phyloP scores from a whole-genome alignment of 2,797 vertebrate genomes.

The Chaetophractus vellerosus region DNA sequence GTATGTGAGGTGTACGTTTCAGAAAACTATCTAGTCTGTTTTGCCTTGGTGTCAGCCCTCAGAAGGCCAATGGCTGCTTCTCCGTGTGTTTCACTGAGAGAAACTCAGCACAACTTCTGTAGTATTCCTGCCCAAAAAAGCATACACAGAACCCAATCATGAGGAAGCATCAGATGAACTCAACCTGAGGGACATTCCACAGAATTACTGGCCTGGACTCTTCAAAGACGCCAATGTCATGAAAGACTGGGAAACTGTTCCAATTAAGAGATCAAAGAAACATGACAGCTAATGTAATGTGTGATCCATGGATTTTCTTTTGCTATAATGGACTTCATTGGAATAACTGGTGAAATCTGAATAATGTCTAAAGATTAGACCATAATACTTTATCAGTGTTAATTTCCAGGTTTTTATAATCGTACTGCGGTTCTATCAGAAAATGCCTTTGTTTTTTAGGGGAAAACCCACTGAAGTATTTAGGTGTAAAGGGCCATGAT shows the following conservation, averaged over 20 bases:
- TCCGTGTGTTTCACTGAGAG: neutral
- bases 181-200: neutral
- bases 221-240: too few relatives aligned
- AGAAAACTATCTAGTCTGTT: neutral
- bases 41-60: neutral
- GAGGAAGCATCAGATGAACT: neutral
- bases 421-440: neutral
- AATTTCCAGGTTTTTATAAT: neutral
- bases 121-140: neutral
- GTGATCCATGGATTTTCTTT: neutral
- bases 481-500: neutral
- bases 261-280: neutral
- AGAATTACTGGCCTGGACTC: neutral
- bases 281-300: too few relatives aligned
- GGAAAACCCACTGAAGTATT: neutral
- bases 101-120: neutral
- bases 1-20: neutral
- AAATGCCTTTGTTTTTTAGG: neutral
- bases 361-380: neutral
- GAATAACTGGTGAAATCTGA: neutral
- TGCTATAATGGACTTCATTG: neutral
- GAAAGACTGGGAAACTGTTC: neutral
- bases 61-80: neutral
- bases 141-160: neutral
- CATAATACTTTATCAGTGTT: neutral